Evolutionary conservation across 2,888 invertebrate genomes (phyloP), one percentile per base, ranked within the genome.

Genomic region (Acleris cristana): DNA sequence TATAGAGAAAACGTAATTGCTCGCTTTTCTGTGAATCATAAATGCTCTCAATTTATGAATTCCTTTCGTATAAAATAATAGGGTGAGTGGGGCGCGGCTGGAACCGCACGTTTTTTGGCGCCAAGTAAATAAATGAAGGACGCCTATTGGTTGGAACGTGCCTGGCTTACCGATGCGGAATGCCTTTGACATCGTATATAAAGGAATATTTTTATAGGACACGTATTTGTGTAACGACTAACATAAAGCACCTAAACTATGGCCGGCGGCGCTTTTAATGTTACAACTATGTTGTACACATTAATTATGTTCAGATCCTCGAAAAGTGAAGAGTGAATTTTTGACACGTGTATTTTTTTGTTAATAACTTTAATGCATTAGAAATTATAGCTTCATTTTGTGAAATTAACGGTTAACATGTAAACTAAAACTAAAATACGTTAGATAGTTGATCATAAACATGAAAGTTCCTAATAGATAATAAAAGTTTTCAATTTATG

Each of bases 111-210:
- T 75, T 74, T 72, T 70, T 76, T 71, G 69, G 70, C 71, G 71
- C 64, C 75, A 73, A 74, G 74, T 78, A 79, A 79, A 75, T 81
- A 82, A 84, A 83, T 81, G 79, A 81, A 79, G 74, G 80, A 76
- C 71, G 77, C 77, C 78, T 79, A 81, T 77, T 73, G 71, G 71
- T 68, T 69, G 72, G 72, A 74, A 85, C 84, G 85, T 86, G 85
- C 79, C 77, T 70, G 69, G 80, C 66, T 76, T 77, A 55, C 71
- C 68, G 72, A 78, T 69, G 26, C 73, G 75, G 79, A 82, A 85
- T 83, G 79, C 73, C 80, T 86, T 85, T 87, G 83, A 81, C 77
- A 77, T 73, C 57, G 64, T 53, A 64, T 53, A 64, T 65, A 69
- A 69, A 58, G 56, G 57, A 68, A 65, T 69, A 55, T 58, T 68